phyloP scores from a whole-genome alignment of 2,113 vertebrate species.

The Pantherophis guttatus region DNA sequence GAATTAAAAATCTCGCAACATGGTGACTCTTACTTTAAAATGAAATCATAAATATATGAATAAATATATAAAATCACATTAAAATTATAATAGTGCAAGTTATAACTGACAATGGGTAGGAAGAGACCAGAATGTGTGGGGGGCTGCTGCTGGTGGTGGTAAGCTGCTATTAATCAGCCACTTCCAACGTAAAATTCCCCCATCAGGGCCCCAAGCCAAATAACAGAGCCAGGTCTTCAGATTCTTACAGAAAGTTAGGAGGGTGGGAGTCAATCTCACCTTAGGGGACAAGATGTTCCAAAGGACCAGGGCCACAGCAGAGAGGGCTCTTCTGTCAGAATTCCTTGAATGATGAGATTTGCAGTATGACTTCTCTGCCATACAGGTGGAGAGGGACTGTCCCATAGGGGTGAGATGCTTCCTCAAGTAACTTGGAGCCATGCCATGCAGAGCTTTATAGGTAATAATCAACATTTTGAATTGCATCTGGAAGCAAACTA shows the following conservation, averaged over 20 bases:
- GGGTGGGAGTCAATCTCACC: no score
- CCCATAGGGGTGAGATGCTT: not conserved
- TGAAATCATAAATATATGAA: not conserved
- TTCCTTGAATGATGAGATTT: not conserved
- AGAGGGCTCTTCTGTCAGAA: not conserved
- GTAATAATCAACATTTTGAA: not conserved
- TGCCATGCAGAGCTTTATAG: not conserved
- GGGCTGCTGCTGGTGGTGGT: no score
- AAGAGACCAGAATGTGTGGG: not conserved
- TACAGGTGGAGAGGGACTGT: not conserved
- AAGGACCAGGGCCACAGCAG: no score
- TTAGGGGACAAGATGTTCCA: no score
- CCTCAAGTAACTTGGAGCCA: not conserved
- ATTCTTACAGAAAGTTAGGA: not conserved
- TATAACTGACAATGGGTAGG: not conserved
- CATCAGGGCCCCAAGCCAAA: not conserved
- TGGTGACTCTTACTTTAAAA: not conserved
- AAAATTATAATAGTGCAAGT: not conserved
- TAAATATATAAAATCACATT: not conserved
- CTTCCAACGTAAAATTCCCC: not conserved
- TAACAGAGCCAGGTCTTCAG: not conserved
- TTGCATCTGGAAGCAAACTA: not conserved
- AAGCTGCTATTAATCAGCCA: not conserved
- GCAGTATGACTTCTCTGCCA: not conserved
- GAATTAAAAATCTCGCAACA: not conserved